phyloP scores from a whole-genome alignment of 1,140 invertebrate species.

The Oscheius sp. region DNA sequence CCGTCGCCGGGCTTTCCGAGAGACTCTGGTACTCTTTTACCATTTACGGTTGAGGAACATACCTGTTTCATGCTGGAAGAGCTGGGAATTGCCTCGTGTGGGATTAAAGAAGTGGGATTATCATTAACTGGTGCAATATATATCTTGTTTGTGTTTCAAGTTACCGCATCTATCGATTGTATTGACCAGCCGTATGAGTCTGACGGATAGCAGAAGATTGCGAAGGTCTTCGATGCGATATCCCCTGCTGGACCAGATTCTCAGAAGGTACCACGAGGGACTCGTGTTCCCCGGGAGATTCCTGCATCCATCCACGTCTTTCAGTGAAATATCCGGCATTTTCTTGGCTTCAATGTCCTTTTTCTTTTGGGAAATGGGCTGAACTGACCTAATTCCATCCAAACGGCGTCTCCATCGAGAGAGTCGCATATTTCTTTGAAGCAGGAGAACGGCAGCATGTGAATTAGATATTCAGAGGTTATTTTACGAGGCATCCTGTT shows the following conservation, averaged over 20 bases:
- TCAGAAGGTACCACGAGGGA: conserved; percentile 70
- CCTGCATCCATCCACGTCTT: conserved; percentile 65
- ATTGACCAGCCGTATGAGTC: too few relatives aligned
- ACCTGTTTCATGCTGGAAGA: background rate
- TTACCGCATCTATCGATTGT: too few relatives aligned
- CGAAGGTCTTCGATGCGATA: conserved; percentile 69
- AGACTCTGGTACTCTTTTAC: background rate
- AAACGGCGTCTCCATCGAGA: conserved; percentile 75
- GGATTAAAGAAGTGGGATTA: too few relatives aligned
- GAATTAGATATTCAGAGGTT: background rate
- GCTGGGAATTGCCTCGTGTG: conserved; percentile 61
- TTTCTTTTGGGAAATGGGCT: conserved; percentile 40
- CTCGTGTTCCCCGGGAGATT: conserved; percentile 71
- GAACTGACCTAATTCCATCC: conserved; percentile 71
- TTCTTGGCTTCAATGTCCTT: conserved; percentile 62
- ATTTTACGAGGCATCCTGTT: background rate
- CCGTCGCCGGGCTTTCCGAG: background rate
- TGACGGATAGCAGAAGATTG: too few relatives aligned
- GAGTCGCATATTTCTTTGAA: conserved; percentile 69
- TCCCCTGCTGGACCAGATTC: conserved; percentile 75
- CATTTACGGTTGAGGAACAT: background rate
- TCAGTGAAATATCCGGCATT: conserved; percentile 53
- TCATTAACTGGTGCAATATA: too few relatives aligned
- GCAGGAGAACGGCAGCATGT: background rate
- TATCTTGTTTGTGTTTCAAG: too few relatives aligned